Conservation (phyloP, 2,113 vertebrate genomes). For the Plectropomus leopardus region DNA sequence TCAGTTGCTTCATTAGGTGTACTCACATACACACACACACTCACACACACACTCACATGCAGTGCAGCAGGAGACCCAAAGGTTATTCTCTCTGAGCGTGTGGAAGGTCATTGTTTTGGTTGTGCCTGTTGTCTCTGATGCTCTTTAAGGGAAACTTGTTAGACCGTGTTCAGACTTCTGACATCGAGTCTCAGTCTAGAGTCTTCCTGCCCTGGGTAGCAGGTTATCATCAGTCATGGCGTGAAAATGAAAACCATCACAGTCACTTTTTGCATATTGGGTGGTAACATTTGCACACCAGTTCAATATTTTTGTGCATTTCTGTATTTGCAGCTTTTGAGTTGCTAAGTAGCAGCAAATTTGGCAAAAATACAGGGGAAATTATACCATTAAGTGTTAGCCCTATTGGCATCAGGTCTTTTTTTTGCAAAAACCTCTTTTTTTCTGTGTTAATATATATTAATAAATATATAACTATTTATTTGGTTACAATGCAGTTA, state of each 20-base stretch:
- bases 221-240: background rate
- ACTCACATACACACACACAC: conserved; percentile 50
- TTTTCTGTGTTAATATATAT: too few species aligned
- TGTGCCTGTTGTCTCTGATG: conserved; percentile 9
- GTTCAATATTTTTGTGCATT: background rate
- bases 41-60: conserved; percentile 28
- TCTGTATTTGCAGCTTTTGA: too few species aligned
- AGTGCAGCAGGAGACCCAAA: conserved; percentile 44
- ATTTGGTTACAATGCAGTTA: too few species aligned
- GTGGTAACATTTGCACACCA: background rate
- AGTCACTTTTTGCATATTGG: background rate
- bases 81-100: conserved; percentile 46
- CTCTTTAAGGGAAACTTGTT: conserved; percentile 29
- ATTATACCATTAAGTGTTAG: too few species aligned
- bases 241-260: background rate
- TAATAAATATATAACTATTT: too few species aligned
- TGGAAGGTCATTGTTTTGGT: conserved; percentile 64
- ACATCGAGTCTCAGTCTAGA: background rate
- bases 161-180: conserved; percentile 1
- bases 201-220: background rate
- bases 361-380: too few species aligned
- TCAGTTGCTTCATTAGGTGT: conserved; percentile 68
- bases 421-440: too few species aligned
- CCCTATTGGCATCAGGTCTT: too few species aligned
- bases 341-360: too few species aligned